Evolutionary conservation across 2,797 vertebrate genomes (phyloP).

Genomic region (Pangasius mekongensis): DNA sequence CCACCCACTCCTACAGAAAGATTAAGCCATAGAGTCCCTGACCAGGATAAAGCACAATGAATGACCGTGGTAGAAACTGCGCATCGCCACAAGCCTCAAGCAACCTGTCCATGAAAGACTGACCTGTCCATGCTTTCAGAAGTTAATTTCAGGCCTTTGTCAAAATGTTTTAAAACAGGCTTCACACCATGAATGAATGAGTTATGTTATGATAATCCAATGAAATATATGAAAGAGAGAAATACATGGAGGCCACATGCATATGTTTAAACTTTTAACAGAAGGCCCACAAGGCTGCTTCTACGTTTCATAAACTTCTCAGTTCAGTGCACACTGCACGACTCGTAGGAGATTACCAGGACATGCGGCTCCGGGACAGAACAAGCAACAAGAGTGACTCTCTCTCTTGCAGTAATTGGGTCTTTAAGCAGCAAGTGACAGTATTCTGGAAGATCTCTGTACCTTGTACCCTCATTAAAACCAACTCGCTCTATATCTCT

Average conservation of each 20-base stretch:
- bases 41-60: not conserved
- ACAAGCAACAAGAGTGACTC: not conserved
- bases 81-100: not conserved
- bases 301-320: not conserved
- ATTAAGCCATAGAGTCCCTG: not conserved
- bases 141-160: not conserved
- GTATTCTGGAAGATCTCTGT: constrained; percentile 15
- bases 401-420: not conserved
- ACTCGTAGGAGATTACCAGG: not conserved
- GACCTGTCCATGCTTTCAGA: not conserved
- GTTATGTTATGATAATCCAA: not conserved
- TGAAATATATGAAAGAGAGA: not conserved
- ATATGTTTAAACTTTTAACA: not conserved
- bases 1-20: not conserved
- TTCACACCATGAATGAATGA: not conserved
- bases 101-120: not conserved
- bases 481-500: constrained; percentile 9
- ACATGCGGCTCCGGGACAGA: not conserved
- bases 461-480: constrained; percentile 50
- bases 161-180: not conserved
- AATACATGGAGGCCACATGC: not conserved
- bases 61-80: not conserved
- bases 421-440: constrained; percentile 19
- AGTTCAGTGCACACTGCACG: not conserved
- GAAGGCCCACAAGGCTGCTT: not conserved